Base-by-base conservation (phyloP, 1,140 invertebrate species). In the Venustaconcha ellipsiformis region DNA sequence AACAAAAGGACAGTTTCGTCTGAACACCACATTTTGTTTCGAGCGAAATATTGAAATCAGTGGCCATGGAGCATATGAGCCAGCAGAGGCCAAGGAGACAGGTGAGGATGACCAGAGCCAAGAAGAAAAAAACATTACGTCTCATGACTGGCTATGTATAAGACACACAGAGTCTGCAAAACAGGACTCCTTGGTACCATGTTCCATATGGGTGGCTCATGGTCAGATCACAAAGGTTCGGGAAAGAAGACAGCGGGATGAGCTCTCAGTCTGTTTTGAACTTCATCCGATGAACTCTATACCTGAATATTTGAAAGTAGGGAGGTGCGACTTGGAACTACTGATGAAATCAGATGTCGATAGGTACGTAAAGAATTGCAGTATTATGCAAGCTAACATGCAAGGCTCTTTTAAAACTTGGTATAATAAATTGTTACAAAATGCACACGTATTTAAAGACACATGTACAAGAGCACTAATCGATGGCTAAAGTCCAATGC, bases 311-410 rank as follows among this genome's bases (percentile, higher is more conserved):
- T 20, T 80, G 14, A 70, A 26, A 12, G 63, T 20, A 17, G 72
- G 59, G 64, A 48, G 66, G 8, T 48, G 37, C 2, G 56, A 57
- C 5, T 30, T 78, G 26, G 79, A 80, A 56, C 59, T 80, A 2
- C 56, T 80, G 23, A 62, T 66, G 56, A 80, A 80, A 57, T 72
- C 79, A 20, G 75, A 78, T 26, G 74, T 80, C 17, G 75, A 78
- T 65, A 80, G 79, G 79, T 80, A 11, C 37, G 37, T 11, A 48
- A 48, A 48, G 6, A 48, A 11, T 48, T 48, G 37, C 37, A 48
- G 11, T 48, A 48, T 48, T 48, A 48, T 48, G 11, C 37, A 48
- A 48, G 11, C 26, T 30, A 48, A 48, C 37, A 48, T 48, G 26
- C 37, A 48, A 8, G 11, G 11, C 6, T 48, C 0, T 0, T 48